phyloP scores from a whole-genome alignment of 2,888 invertebrate species.

The Chalcis sispes region DNA sequence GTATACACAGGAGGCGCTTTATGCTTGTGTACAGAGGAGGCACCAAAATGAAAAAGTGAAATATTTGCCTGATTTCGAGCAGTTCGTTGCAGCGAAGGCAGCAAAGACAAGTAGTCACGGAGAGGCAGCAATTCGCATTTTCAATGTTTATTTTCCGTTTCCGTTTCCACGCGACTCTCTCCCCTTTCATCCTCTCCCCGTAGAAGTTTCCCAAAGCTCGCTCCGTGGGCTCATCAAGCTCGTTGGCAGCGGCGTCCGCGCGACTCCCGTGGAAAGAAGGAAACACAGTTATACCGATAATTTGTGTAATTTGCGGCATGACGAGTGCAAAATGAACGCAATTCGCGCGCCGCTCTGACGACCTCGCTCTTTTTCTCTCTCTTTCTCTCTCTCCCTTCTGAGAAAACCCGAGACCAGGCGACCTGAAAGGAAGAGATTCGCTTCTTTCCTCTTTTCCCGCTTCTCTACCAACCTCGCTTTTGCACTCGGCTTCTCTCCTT shows the following conservation, averaged over 20 bases:
- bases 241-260: not conserved
- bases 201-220: not conserved
- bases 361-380: no score
- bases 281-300: conserved; percentile 59
- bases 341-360: no score
- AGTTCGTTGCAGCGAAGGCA: no score
- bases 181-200: no score
- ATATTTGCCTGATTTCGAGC: conserved; percentile 44
- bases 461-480: not conserved
- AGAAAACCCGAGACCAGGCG: no score
- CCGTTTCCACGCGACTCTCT: conserved; percentile 4
- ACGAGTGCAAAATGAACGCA: conserved; percentile 16
- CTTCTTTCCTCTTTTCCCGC: not conserved
- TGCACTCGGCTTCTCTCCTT: not conserved
- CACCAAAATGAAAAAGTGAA: conserved; percentile 43
- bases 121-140: no score
- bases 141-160: conserved; percentile 43
- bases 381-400: no score
- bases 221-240: conserved; percentile 5
- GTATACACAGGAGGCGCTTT: not conserved
- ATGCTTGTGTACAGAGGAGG: not conserved
- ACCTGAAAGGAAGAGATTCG: conserved; percentile 21
- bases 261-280: conserved; percentile 16
- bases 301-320: conserved; percentile 61
- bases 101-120: no score